These are phyloP conservation scores for Sisor rabdophorus DNA, from an alignment of 2,113 vertebrate genomes.

Conservation along the genomic window DNA sequence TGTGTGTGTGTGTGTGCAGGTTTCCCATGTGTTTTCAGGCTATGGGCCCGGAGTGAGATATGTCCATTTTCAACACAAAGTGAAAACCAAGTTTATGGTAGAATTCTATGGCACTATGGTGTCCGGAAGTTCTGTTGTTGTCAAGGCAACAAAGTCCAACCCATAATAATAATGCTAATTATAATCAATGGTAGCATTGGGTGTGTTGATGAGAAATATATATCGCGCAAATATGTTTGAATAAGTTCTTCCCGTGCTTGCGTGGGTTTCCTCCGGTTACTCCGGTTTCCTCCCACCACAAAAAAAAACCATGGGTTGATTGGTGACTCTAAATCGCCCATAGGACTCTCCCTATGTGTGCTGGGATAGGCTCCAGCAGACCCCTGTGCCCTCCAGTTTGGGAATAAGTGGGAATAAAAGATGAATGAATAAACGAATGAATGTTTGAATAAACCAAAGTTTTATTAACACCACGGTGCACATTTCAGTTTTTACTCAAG, in stretches of 20 bases:
- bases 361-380: no score
- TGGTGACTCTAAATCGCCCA: no score
- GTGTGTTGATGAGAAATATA: neutral
- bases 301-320: no score
- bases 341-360: no score
- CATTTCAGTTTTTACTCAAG: neutral
- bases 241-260: no score
- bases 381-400: no score
- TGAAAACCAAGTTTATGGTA: conserved; percentile 68
- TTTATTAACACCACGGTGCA: neutral
- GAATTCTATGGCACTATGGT: conserved; percentile 66
- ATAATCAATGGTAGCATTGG: neutral
- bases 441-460: neutral
- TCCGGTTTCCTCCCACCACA: no score
- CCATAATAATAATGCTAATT: conserved; percentile 33
- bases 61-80: conserved; percentile 73
- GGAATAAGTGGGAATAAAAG: no score
- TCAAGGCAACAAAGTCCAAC: conserved; percentile 58
- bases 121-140: conserved; percentile 70
- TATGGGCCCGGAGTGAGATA: conserved; percentile 72
- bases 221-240: neutral
- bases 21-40: conserved; percentile 66
- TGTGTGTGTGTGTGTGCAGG: conserved; percentile 47
- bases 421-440: no score
- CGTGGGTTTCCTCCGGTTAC: no score